Percentiles rank a stretch among this genome's conserved stretches.
phyloP scores from a whole-genome alignment of 2,113 vertebrate species.

The Grallaria varia region DNA sequence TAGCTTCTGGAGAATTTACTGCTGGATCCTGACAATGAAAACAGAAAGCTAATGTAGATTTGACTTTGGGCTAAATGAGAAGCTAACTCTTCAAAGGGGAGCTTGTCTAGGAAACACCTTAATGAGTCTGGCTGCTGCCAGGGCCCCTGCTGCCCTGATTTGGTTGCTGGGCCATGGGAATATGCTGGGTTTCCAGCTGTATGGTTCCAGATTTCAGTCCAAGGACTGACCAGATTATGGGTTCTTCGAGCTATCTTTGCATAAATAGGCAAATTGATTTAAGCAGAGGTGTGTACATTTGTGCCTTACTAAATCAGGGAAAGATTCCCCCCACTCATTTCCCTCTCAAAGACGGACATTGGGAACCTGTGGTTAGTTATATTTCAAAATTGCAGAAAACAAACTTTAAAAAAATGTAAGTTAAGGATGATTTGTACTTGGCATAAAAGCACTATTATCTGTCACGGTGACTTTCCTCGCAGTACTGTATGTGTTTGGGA shows the following conservation, averaged over 20 bases:
- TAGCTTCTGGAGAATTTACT: neutral
- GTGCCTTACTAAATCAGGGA: neutral
- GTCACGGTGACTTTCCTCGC: neutral
- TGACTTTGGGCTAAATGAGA: neutral
- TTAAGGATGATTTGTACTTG: neutral
- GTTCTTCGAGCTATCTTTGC: neutral
- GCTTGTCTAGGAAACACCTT: neutral
- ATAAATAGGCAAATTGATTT: neutral
- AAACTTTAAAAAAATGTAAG: neutral
- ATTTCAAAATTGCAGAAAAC: neutral
- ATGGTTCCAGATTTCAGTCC: neutral
- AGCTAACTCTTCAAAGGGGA: neutral
- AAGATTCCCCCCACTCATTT: neutral
- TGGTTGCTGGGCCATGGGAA: neutral
- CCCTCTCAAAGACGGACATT: neutral
- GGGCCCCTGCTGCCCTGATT: neutral
- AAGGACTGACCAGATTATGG: rapidly evolving
- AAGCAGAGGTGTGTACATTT: neutral
- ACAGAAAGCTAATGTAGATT: neutral
- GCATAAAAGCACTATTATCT: neutral
- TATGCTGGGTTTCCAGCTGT: neutral
- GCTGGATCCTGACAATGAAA: neutral
- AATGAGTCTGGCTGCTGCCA: neutral
- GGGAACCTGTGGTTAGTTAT: neutral
- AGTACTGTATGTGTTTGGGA: neutral